These are phyloP conservation scores for Echinarachnius parma DNA, from an alignment of 53 echinoderm and acorn worm species.

Conservation along the genomic window DNA sequence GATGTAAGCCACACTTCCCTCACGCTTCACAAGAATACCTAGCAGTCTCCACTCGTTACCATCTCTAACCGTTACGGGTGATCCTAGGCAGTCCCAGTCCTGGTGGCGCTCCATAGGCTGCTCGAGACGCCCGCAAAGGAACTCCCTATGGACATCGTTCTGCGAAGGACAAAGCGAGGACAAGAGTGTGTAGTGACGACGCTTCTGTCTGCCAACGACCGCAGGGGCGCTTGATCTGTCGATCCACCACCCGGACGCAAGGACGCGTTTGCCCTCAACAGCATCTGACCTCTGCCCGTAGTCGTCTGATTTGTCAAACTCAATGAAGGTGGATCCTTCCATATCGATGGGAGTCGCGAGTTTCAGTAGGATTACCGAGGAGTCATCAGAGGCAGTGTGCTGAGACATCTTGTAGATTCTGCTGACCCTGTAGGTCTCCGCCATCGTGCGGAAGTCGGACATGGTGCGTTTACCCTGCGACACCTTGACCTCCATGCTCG, in stretches of 20 bases:
- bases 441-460: constrained; percentile 1
- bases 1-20: neutral
- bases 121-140: constrained; percentile 25
- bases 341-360: constrained; percentile 6
- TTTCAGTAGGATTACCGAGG: neutral
- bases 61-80: constrained; percentile 24
- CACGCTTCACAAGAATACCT: constrained; percentile 13
- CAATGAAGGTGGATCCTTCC: neutral
- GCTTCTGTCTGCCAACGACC: constrained; percentile 29
- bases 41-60: constrained; percentile 23
- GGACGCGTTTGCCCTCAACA: constrained; percentile 26
- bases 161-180: constrained; percentile 9
- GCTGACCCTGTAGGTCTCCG: constrained; percentile 28
- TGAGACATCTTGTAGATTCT: constrained; percentile 15
- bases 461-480: constrained; percentile 13
- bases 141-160: constrained; percentile 13
- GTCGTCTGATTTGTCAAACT: no score
- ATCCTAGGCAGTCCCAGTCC: constrained; percentile 21
- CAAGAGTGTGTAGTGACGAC: constrained; percentile 21
- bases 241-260: constrained; percentile 38
- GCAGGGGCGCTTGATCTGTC: neutral
- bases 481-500: constrained; percentile 23
- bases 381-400: neutral
- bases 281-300: no score
- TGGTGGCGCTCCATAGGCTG: constrained; percentile 10